These are phyloP conservation scores for Calephelis perditalis DNA, from an alignment of 2,888 invertebrate species.

Conservation along the genomic window DNA sequence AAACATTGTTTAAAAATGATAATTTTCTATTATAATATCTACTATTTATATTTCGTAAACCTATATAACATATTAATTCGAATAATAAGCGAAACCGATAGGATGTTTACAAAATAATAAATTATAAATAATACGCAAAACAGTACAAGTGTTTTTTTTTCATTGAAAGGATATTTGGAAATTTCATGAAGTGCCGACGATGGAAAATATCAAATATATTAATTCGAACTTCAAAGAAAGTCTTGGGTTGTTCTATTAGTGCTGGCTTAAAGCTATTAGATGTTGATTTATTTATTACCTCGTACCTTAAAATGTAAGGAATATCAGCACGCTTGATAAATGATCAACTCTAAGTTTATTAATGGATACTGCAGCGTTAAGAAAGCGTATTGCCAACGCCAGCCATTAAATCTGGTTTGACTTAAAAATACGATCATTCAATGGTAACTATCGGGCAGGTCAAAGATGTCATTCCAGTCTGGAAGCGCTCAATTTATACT, in stretches of 20 bases:
- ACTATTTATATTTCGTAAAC: too few relatives aligned
- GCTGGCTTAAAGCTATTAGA: neutral
- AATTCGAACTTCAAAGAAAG: neutral
- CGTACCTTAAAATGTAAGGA: neutral
- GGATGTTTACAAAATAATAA: too few relatives aligned
- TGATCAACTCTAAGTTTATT: constrained; percentile 6
- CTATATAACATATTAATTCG: too few relatives aligned
- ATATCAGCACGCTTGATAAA: constrained; percentile 5
- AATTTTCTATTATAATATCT: too few relatives aligned
- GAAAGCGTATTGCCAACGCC: constrained; percentile 1
- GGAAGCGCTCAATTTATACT: too few relatives aligned
- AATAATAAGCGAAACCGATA: too few relatives aligned
- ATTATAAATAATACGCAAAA: too few relatives aligned
- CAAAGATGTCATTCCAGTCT: neutral
- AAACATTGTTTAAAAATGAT: too few relatives aligned
- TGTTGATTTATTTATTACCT: neutral
- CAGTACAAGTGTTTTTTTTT: too few relatives aligned
- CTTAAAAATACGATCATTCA: constrained; percentile 6
- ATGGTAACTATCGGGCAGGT: neutral
- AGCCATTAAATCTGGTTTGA: constrained; percentile 8
- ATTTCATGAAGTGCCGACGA: too few relatives aligned
- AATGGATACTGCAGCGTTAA: constrained; percentile 9
- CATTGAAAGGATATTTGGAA: too few relatives aligned
- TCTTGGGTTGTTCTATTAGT: constrained; percentile 7
- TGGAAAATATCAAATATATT: too few relatives aligned